Base-by-base conservation (phyloP, 2,797 vertebrate species). In the Ptychadena robeensis region DNA sequence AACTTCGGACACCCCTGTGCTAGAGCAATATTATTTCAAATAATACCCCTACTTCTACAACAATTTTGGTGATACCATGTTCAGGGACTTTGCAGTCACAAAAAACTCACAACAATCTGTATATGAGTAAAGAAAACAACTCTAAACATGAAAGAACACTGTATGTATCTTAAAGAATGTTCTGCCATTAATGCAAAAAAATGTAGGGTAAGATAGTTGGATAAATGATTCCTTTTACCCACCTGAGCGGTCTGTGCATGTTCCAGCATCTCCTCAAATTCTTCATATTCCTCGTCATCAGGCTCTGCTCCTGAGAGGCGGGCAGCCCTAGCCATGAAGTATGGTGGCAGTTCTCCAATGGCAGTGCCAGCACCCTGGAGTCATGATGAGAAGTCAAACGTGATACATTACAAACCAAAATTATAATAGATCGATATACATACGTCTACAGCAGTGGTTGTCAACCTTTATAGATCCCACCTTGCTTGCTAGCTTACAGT, bases 251-350 rank as follows among this genome's bases (percentile, higher is more conserved):
- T 87, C 87, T 98, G 89, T 15, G 96, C 95, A 86, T 97, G 96
- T 91, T 98, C 98, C 86, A 99, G 94, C 97, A 98, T 99, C 93
- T 99, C 98, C 92, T 99, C 98, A 85, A 99, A 99, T 91, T 99
- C 98, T 90, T 99, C 96, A 74, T 99, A 99, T 85, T 99, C 97
- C 87, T 99, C 97, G 87, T 99, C 97, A 81, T 99, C 97, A 35
- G 97, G 97, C 88, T 99, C 98, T 37, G 95, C 94, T 87, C 98
- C 98, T 4, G 98, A 99, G 83, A 97, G 95, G 48, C 98, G 94
- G 53, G 97, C 98, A 0, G 98, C 98, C 83, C 97, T 93, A 2
- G 98, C 98, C 98, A 99, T 99, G 79, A 99, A 99, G 87, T 99
- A 99, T 0, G 98, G 98, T 82, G 98, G 98, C 66, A 99, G 93